These are phyloP conservation scores for Peromyscus nudipes DNA, from an alignment of 2,797 vertebrate genomes.

Conservation along the genomic window DNA sequence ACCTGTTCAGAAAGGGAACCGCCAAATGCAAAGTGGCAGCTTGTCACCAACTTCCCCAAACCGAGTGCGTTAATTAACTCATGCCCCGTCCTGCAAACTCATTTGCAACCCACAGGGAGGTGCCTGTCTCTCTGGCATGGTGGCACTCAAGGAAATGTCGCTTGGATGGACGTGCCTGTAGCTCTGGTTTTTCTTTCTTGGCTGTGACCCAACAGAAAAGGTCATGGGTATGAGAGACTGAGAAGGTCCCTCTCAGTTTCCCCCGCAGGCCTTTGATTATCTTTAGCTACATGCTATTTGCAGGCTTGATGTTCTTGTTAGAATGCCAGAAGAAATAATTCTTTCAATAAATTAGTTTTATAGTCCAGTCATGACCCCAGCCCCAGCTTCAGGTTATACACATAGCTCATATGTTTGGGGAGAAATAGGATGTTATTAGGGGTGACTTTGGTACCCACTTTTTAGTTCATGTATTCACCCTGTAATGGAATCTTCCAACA, in stretches of 20 bases:
- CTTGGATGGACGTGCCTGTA: neutral
- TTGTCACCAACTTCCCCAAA: slow-evolving; percentile 72
- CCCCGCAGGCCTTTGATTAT: neutral
- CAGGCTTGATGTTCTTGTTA: neutral
- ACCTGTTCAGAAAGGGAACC: slow-evolving; percentile 78
- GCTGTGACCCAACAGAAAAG: slow-evolving; percentile 35
- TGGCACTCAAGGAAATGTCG: neutral
- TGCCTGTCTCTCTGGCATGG: neutral
- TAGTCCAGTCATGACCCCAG: neutral
- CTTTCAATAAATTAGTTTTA: slow-evolving; percentile 19
- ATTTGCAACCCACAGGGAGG: slow-evolving; percentile 40
- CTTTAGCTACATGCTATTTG: neutral
- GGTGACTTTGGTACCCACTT: neutral
- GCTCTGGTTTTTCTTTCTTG: neutral
- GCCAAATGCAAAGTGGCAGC: slow-evolving; percentile 67
- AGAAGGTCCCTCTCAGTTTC: neutral
- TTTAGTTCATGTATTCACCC: neutral
- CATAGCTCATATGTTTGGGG: neutral
- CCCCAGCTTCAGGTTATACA: neutral
- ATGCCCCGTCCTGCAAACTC: neutral
- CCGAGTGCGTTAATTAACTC: slow-evolving; percentile 26
- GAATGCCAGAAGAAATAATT: slow-evolving; percentile 1
- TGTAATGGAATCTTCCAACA: neutral
- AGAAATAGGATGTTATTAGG: neutral
- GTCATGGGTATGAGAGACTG: neutral